Base-by-base conservation (phyloP, 2,113 vertebrate genomes). In the Gadus macrocephalus region DNA sequence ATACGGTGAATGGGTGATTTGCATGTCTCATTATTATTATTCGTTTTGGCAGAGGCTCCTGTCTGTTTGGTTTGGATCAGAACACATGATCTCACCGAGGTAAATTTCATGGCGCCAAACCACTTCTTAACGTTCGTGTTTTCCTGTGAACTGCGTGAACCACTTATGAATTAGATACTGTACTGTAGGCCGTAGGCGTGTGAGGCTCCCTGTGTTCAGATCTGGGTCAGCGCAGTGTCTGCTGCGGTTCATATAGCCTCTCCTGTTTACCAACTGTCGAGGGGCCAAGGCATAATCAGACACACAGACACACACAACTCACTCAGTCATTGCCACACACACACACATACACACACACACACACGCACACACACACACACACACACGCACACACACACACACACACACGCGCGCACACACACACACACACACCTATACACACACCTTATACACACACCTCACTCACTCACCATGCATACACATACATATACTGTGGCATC, bases 181-280 rank as follows among this genome's bases (percentile, higher is more conserved):
- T 66, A 25, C 58, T 60, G 31, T 20, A 20, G 15, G 42, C 42
- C 22, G 25, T 15, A 62, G 16, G 11, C 55, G 68, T 83, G 74
- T 87, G 72, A 81, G 69, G 73, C 79, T 64, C 64, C 81, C 78
- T 85, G 81, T 87, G 62, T 75, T 68, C 53, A 42, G 62, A 75
- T 85, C 66, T 81, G 56, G 73, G 76, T 86, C 77, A 76, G 79
- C 59, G 58, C 20, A 53, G 14, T 79, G 19, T 74, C 64, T 58
- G 68, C 56, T 67, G 68, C 56, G 60, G 62, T 27, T 71, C 56
- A 56, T 78, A 78, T 85, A 15, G 61, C 62, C 38, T 1, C 58
- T 22, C 6, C 1, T 81, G 64, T 87, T 85, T 85, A 71, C 82
- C 22, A 3, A 67, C 72, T 85, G 85, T 73, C 53, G 2, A 74